phyloP scores from a whole-genome alignment of 1,140 invertebrate genomes.

The Lordiphosa stackelbergi region DNA sequence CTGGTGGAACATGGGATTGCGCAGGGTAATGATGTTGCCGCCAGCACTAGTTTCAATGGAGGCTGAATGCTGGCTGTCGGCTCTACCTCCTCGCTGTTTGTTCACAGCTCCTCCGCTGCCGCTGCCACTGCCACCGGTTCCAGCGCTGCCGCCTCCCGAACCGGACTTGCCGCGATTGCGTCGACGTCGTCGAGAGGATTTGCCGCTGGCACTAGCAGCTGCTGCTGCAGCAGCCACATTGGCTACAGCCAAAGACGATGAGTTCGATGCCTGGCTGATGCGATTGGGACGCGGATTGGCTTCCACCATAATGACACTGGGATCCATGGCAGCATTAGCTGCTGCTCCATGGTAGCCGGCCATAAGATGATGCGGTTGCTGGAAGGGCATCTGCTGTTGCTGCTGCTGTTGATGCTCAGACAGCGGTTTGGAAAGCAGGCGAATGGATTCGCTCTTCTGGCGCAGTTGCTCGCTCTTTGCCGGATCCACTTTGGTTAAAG shows the following conservation, averaged over 20 bases:
- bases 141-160: slow-evolving; percentile 7
- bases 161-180: slow-evolving; percentile 80
- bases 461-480: slow-evolving; percentile 75
- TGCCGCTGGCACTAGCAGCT: slow-evolving; percentile 34
- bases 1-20: slow-evolving; percentile 86
- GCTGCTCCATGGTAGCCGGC: slow-evolving; percentile 51
- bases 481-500: slow-evolving; percentile 87
- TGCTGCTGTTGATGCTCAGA: slow-evolving; percentile 50
- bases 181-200: slow-evolving; percentile 80
- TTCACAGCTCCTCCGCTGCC: slow-evolving; percentile 13
- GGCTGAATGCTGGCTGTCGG: slow-evolving; percentile 18
- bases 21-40: slow-evolving; percentile 84
- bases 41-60: slow-evolving; percentile 61
- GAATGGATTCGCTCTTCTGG: slow-evolving; percentile 73
- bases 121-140: slow-evolving; percentile 1
- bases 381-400: slow-evolving; percentile 29
- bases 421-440: slow-evolving; percentile 61
- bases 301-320: slow-evolving; percentile 72
- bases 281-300: slow-evolving; percentile 55
- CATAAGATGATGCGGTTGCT: slow-evolving; percentile 37
- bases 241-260: slow-evolving; percentile 6
- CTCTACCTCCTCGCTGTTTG: slow-evolving; percentile 26
- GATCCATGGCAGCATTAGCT: slow-evolving; percentile 43
- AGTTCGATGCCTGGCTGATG: slow-evolving; percentile 20
- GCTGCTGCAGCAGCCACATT: slow-evolving; percentile 34